Evolutionary conservation across 2,888 invertebrate species (phyloP), one percentile per base, ranked within the genome.

Genomic region (Scrobipalpa costella): DNA sequence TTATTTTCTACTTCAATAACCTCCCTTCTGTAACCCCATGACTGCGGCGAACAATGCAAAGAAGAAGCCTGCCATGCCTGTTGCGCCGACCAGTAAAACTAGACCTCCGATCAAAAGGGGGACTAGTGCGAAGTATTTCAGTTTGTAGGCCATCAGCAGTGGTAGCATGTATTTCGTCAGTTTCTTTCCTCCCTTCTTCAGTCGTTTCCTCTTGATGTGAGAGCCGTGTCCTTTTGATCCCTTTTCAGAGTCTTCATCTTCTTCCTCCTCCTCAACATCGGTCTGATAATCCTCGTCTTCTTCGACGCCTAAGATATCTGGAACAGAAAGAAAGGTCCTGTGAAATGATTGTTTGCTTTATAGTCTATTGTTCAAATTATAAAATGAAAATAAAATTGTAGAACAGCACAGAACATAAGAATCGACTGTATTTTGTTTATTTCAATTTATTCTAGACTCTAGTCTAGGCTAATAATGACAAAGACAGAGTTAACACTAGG

Each of bases 11-110:
- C 69, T 72, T 64, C 76, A 90, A 71, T 88, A 89, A 38, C 85
- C 80, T 66, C 91, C 90, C 67, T 90, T 88, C 80, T 94, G 96
- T 67, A 96, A 86, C 63, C 95, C 96, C 92, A 97, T 95, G 5
- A 95, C 95, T 1, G 96, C 96, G 61, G 96, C 95, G 75, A 97
- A 97, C 13, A 97, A 86, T 0, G 97, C 96, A 80, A 97, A 97
- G 92, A 97, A 97, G 88, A 97, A 97, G 68, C 97, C 97, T 19
- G 96, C 97, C 65, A 97, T 81, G 17, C 96, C 95, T 0, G 96
- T 96, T 0, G 96, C 94, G 66, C 95, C 96, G 5, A 95, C 94
- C 59, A 97, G 82, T 8, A 97, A 85, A 0, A 96, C 87, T 21
- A 96, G 83, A 7, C 94, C 94, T 61, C 95, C 95, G 69, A 96